phyloP scores from a whole-genome alignment of 2,113 vertebrate species.

The Hydrolagus affinis region DNA sequence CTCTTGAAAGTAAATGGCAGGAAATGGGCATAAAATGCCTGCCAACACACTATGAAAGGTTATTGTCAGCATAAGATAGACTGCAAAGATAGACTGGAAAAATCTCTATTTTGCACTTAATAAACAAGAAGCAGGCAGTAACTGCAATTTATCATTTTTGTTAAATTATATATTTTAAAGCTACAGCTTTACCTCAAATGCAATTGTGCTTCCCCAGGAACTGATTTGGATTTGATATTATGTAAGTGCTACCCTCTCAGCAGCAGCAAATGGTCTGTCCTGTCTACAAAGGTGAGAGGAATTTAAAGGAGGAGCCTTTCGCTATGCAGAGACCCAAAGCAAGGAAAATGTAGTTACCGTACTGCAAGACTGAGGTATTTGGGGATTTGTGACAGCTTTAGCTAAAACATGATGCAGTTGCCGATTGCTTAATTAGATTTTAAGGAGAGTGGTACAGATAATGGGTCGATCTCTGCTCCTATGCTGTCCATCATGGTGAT shows the following conservation, averaged over 20 bases:
- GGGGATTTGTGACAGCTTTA: neutral
- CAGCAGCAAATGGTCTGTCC: neutral
- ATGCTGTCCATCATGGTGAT: neutral
- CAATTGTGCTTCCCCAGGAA: neutral
- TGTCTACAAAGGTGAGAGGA: neutral
- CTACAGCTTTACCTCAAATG: neutral
- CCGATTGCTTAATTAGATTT: neutral
- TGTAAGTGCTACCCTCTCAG: neutral
- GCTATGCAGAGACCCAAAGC: neutral
- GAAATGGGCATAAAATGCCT: conserved; percentile 33
- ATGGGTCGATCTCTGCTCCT: neutral
- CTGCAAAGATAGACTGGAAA: neutral
- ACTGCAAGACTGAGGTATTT: neutral
- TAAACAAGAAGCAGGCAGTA: neutral
- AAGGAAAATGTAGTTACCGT: neutral
- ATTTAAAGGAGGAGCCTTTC: neutral
- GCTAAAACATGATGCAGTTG: conserved; percentile 10
- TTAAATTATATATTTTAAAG: neutral
- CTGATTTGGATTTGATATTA: neutral
- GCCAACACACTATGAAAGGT: conserved; percentile 1
- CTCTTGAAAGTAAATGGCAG: conserved; percentile 35
- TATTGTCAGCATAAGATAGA: neutral
- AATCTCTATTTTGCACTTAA: conserved; percentile 2
- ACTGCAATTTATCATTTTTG: neutral
- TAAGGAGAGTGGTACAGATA: neutral